phyloP scores from a whole-genome alignment of 35 echinoderm and acorn worm genomes.

The Patiria miniata region DNA sequence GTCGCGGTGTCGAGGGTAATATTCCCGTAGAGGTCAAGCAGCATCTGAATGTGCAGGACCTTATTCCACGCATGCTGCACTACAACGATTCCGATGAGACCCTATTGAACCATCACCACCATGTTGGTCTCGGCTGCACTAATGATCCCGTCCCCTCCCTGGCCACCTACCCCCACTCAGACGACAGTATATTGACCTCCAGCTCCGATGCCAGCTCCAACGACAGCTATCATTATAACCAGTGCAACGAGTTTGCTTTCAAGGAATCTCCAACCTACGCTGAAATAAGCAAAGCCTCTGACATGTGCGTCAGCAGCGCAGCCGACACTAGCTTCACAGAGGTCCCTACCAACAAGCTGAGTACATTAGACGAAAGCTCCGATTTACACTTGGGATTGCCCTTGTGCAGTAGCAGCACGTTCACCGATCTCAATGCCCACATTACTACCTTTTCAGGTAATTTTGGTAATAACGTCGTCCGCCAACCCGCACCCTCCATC shows the following conservation, averaged over 20 bases:
- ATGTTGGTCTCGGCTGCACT: neutral
- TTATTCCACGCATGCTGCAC: constrained; percentile 73
- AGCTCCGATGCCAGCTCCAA: constrained; percentile 80
- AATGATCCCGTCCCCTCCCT: constrained; percentile 49
- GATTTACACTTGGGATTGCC: neutral
- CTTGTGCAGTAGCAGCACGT: constrained; percentile 1
- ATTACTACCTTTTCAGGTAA: constrained; percentile 13
- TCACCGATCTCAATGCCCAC: constrained; percentile 11
- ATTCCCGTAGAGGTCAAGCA: constrained; percentile 62
- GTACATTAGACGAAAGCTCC: neutral
- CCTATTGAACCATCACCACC: constrained; percentile 38
- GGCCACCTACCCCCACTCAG: constrained; percentile 73
- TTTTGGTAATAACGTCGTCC: neutral
- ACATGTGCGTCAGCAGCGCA: neutral
- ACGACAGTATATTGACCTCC: constrained; percentile 64
- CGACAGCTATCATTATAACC: constrained; percentile 18
- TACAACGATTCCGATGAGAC: constrained; percentile 80
- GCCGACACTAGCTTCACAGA: neutral
- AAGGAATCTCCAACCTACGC: constrained; percentile 2
- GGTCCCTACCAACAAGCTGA: neutral
- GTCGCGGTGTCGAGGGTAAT: constrained; percentile 48
- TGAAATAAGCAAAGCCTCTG: neutral
- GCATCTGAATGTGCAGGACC: constrained; percentile 44
- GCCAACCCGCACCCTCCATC: neutral
- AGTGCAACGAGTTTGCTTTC: neutral